Evolutionary conservation across 1,140 invertebrate species (phyloP).

Genomic region (Lepidostoma basale): DNA sequence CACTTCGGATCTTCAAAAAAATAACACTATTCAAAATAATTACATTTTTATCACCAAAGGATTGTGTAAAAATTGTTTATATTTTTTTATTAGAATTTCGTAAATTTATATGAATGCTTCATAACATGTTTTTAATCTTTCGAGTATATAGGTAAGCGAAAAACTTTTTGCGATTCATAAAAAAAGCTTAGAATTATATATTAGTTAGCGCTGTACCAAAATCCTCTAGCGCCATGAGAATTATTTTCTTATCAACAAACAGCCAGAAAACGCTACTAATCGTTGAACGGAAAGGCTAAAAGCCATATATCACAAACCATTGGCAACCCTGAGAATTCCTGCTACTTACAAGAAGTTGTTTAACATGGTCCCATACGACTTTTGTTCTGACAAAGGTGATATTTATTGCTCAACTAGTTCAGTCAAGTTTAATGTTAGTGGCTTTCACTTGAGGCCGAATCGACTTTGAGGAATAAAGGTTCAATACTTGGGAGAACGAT

Average conservation of each 20-base stretch:
- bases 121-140: no score
- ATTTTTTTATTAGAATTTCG: no score
- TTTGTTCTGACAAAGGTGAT: conserved; percentile 44
- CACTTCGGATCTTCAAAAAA: no score
- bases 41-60: no score
- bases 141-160: no score
- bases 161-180: no score
- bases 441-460: conserved; percentile 33
- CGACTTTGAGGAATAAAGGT: conserved; percentile 23
- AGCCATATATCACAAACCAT: conserved; percentile 41
- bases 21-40: no score
- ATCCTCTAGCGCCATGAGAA: not conserved
- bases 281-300: not conserved
- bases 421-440: conserved; percentile 43
- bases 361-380: conserved; percentile 42
- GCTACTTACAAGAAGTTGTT: conserved; percentile 38
- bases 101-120: no score
- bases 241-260: not conserved
- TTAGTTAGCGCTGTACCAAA: no score
- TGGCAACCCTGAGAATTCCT: conserved; percentile 38
- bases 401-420: conserved; percentile 44
- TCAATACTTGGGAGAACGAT: conserved; percentile 3
- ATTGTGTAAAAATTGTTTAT: no score
- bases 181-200: no score
- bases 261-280: not conserved